Percentiles rank a stretch among this genome's conserved stretches.
Conservation (phyloP, 1,140 invertebrate genomes). For the Penaeus chinensis region DNA sequence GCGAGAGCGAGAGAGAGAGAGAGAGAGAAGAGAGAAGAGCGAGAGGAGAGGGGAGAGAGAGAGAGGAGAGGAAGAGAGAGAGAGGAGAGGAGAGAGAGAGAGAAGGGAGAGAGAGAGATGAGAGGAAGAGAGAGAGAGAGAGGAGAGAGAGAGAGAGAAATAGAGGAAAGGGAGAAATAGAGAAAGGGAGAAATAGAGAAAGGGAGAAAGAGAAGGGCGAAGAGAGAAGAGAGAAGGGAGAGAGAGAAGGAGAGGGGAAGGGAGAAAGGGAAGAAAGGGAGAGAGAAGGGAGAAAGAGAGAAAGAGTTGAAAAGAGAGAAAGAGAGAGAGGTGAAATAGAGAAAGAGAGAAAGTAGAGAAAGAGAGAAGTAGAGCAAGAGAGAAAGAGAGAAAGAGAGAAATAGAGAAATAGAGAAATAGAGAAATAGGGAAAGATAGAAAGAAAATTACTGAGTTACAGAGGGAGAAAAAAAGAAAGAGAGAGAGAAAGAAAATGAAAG, state of each 20-base stretch:
- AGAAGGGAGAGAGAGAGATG: neutral
- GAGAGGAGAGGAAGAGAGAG: neutral
- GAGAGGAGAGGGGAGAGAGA: neutral
- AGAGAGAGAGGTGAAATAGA: too few relatives aligned
- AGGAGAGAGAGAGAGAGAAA: neutral
- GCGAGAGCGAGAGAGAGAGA: neutral
- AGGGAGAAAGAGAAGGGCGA: neutral
- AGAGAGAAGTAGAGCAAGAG: neutral
- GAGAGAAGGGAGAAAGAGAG: neutral
- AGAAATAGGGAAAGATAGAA: too few relatives aligned
- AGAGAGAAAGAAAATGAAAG: neutral
- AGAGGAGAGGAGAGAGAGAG: neutral
- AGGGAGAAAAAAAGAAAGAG: neutral
- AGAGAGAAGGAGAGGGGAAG: neutral
- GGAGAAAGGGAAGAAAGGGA: neutral
- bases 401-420: neutral
- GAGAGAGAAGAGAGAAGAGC: neutral
- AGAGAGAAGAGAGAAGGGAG: slow-evolving; percentile 12
- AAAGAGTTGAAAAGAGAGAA: too few relatives aligned
- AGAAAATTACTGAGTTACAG: neutral
- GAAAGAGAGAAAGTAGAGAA: neutral
- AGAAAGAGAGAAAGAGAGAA: too few relatives aligned
- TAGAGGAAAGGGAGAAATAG: too few relatives aligned
- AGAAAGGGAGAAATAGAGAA: neutral
- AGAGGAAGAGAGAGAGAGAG: neutral